Evolutionary conservation across 2,797 vertebrate species (phyloP).

Genomic region (Melanotaenia maccullochi): DNA sequence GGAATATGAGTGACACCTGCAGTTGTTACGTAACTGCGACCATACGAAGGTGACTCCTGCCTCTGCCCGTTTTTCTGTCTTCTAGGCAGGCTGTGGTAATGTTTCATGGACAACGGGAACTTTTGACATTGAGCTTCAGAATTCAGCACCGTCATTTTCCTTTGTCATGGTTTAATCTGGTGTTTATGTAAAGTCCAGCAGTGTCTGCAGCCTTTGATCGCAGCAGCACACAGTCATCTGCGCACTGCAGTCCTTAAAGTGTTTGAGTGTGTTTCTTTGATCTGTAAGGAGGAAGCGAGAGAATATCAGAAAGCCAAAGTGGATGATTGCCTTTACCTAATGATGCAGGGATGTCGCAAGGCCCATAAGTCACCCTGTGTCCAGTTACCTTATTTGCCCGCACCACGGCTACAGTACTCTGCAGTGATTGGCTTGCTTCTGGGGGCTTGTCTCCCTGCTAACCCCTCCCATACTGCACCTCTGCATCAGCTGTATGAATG

Average conservation of each 20-base stretch:
- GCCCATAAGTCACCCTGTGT: conserved; percentile 34
- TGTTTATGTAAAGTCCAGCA: conserved; percentile 7
- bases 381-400: conserved; percentile 63
- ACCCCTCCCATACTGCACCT: conserved; percentile 58
- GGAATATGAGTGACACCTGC: conserved; percentile 32
- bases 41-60: conserved; percentile 54
- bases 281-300: not conserved
- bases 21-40: conserved; percentile 24
- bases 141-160: conserved; percentile 1
- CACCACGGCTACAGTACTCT: conserved; percentile 20
- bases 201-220: conserved; percentile 2
- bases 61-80: conserved; percentile 16
- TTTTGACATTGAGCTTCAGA: conserved; percentile 41
- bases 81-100: conserved; percentile 33
- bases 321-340: conserved; percentile 13
- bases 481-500: conserved; percentile 74
- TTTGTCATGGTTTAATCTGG: conserved; percentile 31
- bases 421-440: conserved; percentile 68
- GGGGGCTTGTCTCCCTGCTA: conserved; percentile 51
- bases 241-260: conserved; percentile 32
- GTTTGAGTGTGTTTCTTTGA: not conserved
- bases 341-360: conserved; percentile 10
- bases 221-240: conserved; percentile 16
- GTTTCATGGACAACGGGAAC: conserved; percentile 15
- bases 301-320: conserved; percentile 5